Evolutionary conservation across 1,140 invertebrate species (phyloP).

Genomic region (Drosophila nikananu): DNA sequence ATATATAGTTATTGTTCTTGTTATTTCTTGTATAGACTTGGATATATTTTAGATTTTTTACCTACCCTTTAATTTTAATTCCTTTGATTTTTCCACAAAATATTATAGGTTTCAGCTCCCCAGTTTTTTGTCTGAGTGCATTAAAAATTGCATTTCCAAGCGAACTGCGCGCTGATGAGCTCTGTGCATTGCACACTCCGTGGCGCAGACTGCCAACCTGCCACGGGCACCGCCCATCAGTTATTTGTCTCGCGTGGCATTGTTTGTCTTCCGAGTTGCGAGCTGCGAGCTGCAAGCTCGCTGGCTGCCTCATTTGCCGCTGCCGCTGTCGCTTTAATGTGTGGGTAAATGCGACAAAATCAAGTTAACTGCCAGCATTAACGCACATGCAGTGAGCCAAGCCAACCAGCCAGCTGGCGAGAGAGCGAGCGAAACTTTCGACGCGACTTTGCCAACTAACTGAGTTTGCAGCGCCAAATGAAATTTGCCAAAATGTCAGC

Average conservation of each 20-base stretch:
- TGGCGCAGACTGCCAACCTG: constrained; percentile 66
- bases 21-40: neutral
- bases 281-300: constrained; percentile 30
- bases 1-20: neutral
- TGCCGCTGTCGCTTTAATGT: constrained; percentile 70
- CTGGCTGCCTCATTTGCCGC: constrained; percentile 25
- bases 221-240: constrained; percentile 66
- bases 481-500: constrained; percentile 46
- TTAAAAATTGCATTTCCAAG: constrained; percentile 71
- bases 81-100: neutral
- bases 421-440: constrained; percentile 42
- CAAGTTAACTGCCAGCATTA: constrained; percentile 82
- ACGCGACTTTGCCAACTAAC: constrained; percentile 47
- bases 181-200: constrained; percentile 67
- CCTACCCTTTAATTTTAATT: neutral
- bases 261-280: constrained; percentile 65
- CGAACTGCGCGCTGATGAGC: constrained; percentile 60
- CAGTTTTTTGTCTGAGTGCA: constrained; percentile 7
- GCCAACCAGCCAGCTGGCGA: neutral
- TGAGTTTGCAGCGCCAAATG: constrained; percentile 40
- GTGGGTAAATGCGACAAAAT: constrained; percentile 83
- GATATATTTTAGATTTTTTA: too few relatives aligned
- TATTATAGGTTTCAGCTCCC: neutral
- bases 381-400: constrained; percentile 51
- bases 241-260: constrained; percentile 76